A percentile compares a stretch with the other conserved stretches of the same genome.
Conservation (phyloP, 2,888 invertebrate species). For the Platypus cylindrus region DNA sequence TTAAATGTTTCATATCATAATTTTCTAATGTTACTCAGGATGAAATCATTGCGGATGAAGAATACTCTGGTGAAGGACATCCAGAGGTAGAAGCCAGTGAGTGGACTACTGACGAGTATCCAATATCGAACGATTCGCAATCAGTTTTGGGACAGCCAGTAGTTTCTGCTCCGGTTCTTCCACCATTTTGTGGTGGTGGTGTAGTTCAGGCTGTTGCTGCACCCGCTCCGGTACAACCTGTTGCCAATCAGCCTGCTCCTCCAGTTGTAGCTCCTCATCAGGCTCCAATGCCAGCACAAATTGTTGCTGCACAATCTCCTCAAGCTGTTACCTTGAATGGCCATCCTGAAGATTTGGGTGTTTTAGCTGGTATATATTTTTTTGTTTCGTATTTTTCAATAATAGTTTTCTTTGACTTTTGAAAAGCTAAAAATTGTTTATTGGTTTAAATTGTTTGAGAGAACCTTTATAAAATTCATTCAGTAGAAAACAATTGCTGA, state of each 20-base stretch:
- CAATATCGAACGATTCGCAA: constrained; percentile 9
- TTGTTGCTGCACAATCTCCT: constrained; percentile 17
- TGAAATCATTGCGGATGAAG: constrained; percentile 52
- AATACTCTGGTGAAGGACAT: constrained; percentile 43
- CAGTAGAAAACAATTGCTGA: too few relatives aligned
- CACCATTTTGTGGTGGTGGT: constrained; percentile 10
- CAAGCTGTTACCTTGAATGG: constrained; percentile 12
- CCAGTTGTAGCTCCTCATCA: constrained; percentile 7
- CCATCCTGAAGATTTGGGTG: constrained; percentile 15
- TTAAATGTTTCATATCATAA: background rate
- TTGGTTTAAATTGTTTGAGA: too few relatives aligned
- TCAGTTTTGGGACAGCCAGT: constrained; percentile 10
- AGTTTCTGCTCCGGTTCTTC: constrained; percentile 9
- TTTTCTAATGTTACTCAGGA: constrained; percentile 24
- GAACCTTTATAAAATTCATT: too few relatives aligned
- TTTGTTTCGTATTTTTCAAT: too few relatives aligned
- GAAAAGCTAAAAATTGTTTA: too few relatives aligned
- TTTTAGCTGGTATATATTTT: constrained; percentile 9
- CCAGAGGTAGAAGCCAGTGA: constrained; percentile 58
- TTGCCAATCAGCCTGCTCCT: constrained; percentile 7
- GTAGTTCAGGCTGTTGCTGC: constrained; percentile 8
- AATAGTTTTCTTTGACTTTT: too few relatives aligned
- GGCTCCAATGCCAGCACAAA: constrained; percentile 10
- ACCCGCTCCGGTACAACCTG: constrained; percentile 5
- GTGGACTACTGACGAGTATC: constrained; percentile 24